These are phyloP conservation scores for Myripristis jacobus DNA, from an alignment of 2,797 vertebrate genomes.

Conservation along the genomic window DNA sequence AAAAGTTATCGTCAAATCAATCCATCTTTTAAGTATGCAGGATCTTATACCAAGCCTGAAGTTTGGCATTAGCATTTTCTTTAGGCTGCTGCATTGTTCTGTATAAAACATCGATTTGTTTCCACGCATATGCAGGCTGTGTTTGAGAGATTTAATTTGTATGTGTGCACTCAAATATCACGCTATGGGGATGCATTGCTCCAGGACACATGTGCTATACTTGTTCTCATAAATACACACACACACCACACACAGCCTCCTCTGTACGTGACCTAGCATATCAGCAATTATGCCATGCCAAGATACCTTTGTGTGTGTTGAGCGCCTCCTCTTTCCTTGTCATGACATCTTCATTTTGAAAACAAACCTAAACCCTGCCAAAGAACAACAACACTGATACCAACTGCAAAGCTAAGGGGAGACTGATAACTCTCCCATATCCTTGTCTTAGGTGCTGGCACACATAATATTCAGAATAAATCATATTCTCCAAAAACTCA, in stretches of 20 bases:
- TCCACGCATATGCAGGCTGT: conserved; percentile 33
- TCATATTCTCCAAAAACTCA: neutral
- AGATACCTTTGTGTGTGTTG: conserved; percentile 31
- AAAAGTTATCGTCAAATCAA: conserved; percentile 53
- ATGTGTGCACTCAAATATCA: conserved; percentile 41
- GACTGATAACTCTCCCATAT: neutral
- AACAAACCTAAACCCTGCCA: neutral
- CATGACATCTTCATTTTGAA: neutral
- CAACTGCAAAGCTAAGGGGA: neutral
- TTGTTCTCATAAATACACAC: conserved; percentile 58
- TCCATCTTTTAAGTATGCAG: conserved; percentile 47
- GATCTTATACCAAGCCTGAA: conserved; percentile 44
- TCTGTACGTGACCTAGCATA: conserved; percentile 70
- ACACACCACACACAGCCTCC: conserved; percentile 35
- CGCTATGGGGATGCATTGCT: conserved; percentile 72
- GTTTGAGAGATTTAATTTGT: conserved; percentile 25
- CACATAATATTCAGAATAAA: neutral
- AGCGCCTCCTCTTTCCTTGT: neutral
- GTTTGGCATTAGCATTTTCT: conserved; percentile 67
- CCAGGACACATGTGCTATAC: conserved; percentile 70
- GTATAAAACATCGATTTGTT: conserved; percentile 72
- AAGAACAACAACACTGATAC: neutral
- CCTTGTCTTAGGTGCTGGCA: neutral
- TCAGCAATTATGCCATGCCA: conserved; percentile 58
- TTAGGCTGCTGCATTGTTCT: conserved; percentile 58